A percentile compares a stretch with the other conserved stretches of the same genome.
phyloP scores from a whole-genome alignment of 2,797 vertebrate species.

The Mus caroli region DNA sequence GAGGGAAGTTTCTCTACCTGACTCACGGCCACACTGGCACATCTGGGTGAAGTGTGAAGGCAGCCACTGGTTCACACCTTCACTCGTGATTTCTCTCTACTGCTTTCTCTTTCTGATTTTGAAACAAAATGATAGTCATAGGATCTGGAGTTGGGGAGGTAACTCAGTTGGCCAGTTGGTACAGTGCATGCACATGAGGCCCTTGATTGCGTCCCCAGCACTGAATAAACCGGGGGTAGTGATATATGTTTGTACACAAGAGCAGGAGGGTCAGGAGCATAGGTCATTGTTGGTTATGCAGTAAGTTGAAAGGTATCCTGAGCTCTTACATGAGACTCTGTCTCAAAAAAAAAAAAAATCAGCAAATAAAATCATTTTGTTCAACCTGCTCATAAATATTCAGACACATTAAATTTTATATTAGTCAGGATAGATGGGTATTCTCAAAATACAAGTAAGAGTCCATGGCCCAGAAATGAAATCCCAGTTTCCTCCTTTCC shows the following conservation, averaged over 20 bases:
- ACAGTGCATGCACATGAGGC: neutral
- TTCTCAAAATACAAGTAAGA: neutral
- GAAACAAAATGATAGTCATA: neutral
- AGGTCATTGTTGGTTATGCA: neutral
- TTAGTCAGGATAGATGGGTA: neutral
- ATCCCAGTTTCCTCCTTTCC: neutral
- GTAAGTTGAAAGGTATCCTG: too few relatives aligned
- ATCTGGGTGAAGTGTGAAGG: accelerated
- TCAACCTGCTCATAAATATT: neutral
- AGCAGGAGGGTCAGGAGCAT: neutral
- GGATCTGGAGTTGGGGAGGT: neutral
- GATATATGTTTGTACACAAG: too few relatives aligned
- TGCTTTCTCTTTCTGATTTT: neutral
- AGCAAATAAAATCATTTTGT: neutral
- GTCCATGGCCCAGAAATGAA: neutral
- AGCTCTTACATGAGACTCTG: neutral
- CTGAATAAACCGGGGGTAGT: neutral
- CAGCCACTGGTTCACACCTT: neutral
- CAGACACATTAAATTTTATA: neutral
- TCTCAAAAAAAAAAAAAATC: neutral
- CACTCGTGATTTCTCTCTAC: neutral
- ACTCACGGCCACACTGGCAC: too few relatives aligned
- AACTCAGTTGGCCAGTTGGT: neutral
- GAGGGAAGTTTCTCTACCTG: neutral
- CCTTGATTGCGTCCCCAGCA: neutral